Evolutionary conservation across 2,113 vertebrate genomes (phyloP), one percentile per base, ranked within the genome.

Genomic region (Lanius collurio): DNA sequence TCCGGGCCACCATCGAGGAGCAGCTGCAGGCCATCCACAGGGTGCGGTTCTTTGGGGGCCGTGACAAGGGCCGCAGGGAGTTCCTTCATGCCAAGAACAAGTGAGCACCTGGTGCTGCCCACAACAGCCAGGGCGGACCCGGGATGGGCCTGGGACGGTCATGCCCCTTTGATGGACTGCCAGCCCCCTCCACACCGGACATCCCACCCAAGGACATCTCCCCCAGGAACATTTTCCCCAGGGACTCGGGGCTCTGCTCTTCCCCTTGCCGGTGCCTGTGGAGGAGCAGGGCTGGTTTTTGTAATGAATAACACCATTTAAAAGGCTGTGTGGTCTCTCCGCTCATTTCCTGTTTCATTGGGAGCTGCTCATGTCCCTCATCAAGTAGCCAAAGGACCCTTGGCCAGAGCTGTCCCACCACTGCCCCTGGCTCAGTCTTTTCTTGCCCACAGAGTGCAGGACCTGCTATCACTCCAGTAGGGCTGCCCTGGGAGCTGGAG

Each of bases 11-110:
- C 55, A 98, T 99, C 0, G 96, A 99, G 97, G 92, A 74, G 64
- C 99, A 99, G 97, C 98, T 99, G 65, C 97, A 97, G 94, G 96
- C 97, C 91, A 99, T 99, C 95, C 99, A 98, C 79, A 96, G 98
- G 1, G 98, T 99, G 19, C 98, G 99, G 19, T 98, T 97, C 96
- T 99, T 99, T 2, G 98, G 97, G 6, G 96, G 92, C 64, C 95
- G 97, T 0, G 95, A 95, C 75, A 97, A 98, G 44, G 99, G 99
- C 64, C 98, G 98, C 57, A 98, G 97, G 30, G 99, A 99, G 84
- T 99, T 98, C 70, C 96, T 95, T 22, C 83, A 27, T 3, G 47
- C 91, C 71, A 97, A 89, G 63, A 28, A 46, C 52, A 97, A 96
- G 53, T 97, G 94, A 98, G 28, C 8, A 7, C 3, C 41, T 0